Evolutionary conservation across 1,140 invertebrate species (phyloP), one percentile per base, ranked within the genome.

Genomic region (Ladona fulva): DNA sequence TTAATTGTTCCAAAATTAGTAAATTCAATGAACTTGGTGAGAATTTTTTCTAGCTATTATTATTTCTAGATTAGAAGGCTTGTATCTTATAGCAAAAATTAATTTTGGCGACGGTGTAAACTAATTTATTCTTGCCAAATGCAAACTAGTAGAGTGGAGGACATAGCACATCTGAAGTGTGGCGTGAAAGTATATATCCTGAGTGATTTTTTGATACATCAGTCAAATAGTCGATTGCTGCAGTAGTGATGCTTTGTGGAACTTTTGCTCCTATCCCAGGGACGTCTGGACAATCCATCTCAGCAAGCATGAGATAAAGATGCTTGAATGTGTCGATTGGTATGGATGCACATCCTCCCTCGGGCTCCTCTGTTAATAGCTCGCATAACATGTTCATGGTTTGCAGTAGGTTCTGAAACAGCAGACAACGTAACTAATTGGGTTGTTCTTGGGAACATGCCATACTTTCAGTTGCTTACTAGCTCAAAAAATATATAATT

Each of bases 371-470:
- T 24, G 94, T 95, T 78, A 95, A 84, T 42, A 94, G 87, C 84
- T 95, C 93, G 84, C 94, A 95, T 73, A 95, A 85, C 37, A 91
- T 87, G 77, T 92, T 91, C 92, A 95, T 93, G 24, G 93, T 93
- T 82, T 91, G 89, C 8, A 90, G 90, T 25, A 95, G 86, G 81
- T 88, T 91, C 92, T 94, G 81, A 19, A 82, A 85, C 75, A 80
- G 81, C 29, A 37, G 1, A n/a, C n/a, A n/a, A n/a, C n/a, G n/a
- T n/a, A n/a, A n/a, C n/a, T n/a, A n/a, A n/a, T n/a, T n/a, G n/a
- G n/a, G n/a, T n/a, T n/a, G n/a, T n/a, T n/a, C n/a, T n/a, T n/a
- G n/a, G n/a, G n/a, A n/a, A n/a, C n/a, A n/a, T n/a, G n/a, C n/a
- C n/a, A n/a, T n/a, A n/a, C n/a, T n/a, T n/a, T n/a, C n/a, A n/a